phyloP scores from a whole-genome alignment of 2,888 invertebrate species.

The Asteroscopus sphinx region DNA sequence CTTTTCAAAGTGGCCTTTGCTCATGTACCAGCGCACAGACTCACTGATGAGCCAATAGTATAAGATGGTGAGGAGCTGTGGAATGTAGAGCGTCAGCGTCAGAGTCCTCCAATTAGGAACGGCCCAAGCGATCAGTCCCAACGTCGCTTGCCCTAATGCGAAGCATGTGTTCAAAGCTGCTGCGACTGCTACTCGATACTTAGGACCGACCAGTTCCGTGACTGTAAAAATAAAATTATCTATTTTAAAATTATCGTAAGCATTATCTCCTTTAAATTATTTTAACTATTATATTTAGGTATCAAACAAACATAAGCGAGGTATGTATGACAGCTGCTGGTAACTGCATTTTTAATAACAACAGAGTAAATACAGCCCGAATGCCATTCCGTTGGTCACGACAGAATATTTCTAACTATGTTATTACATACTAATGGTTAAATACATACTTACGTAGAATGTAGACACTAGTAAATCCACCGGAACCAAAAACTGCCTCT shows the following conservation, averaged over 20 bases:
- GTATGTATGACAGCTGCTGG: too few relatives aligned
- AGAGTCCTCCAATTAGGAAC: slow-evolving; percentile 92
- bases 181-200: slow-evolving; percentile 92
- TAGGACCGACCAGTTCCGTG: slow-evolving; percentile 93
- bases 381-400: too few relatives aligned
- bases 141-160: slow-evolving; percentile 91
- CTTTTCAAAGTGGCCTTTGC: slow-evolving; percentile 91
- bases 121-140: slow-evolving; percentile 92
- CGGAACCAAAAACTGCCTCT: slow-evolving; percentile 91
- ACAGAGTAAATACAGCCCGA: too few relatives aligned
- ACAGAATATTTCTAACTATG: too few relatives aligned
- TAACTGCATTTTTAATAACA: too few relatives aligned
- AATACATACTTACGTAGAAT: slow-evolving; percentile 89
- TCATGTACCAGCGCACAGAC: slow-evolving; percentile 93
- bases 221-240: slow-evolving; percentile 76
- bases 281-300: too few relatives aligned
- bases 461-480: slow-evolving; percentile 92
- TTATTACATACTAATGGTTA: too few relatives aligned
- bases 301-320: too few relatives aligned
- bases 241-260: too few relatives aligned
- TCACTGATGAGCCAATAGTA: slow-evolving; percentile 92
- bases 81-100: slow-evolving; percentile 91
- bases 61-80: slow-evolving; percentile 91
- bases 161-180: slow-evolving; percentile 92
- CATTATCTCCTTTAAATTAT: too few relatives aligned